These are phyloP conservation scores for Sebastes vulpes DNA, from an alignment of 2,797 vertebrate genomes.

Conservation along the genomic window DNA sequence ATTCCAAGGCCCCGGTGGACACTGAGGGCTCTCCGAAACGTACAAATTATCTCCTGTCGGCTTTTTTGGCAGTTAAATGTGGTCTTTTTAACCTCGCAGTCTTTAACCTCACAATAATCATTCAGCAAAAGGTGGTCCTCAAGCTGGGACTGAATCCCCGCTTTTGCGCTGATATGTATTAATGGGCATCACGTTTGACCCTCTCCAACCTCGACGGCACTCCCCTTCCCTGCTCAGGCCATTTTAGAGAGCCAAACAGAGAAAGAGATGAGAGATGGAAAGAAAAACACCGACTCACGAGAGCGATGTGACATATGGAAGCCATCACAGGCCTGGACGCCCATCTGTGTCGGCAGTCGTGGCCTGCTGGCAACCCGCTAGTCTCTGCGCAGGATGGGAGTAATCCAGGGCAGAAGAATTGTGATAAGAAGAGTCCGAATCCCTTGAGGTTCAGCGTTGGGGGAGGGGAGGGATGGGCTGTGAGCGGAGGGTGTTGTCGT, in stretches of 20 bases:
- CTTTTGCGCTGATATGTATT: conserved; percentile 55
- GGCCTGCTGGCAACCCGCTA: conserved; percentile 81
- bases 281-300: conserved; percentile 70
- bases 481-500: conserved; percentile 16
- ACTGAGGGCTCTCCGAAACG: conserved; percentile 41
- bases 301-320: conserved; percentile 85
- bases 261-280: conserved; percentile 76
- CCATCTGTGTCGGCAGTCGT: conserved; percentile 81
- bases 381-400: conserved; percentile 78
- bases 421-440: conserved; percentile 73
- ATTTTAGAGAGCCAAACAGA: conserved; percentile 75
- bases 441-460: conserved; percentile 61
- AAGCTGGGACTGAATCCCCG: conserved; percentile 34
- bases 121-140: conserved; percentile 43
- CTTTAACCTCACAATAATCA: conserved; percentile 66
- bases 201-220: conserved; percentile 21
- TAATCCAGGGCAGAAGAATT: conserved; percentile 83
- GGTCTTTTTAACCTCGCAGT: conserved; percentile 57
- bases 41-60: conserved; percentile 73
- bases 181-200: conserved; percentile 66
- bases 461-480: conserved; percentile 10
- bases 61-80: conserved; percentile 67
- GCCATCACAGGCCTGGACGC: conserved; percentile 79
- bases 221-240: conserved; percentile 44
- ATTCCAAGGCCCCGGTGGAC: conserved; percentile 59